Base-by-base conservation (phyloP, 30 jellyfish, hydroid and myxozoan genomes). In the Hydractinia symbiolongicarpus region DNA sequence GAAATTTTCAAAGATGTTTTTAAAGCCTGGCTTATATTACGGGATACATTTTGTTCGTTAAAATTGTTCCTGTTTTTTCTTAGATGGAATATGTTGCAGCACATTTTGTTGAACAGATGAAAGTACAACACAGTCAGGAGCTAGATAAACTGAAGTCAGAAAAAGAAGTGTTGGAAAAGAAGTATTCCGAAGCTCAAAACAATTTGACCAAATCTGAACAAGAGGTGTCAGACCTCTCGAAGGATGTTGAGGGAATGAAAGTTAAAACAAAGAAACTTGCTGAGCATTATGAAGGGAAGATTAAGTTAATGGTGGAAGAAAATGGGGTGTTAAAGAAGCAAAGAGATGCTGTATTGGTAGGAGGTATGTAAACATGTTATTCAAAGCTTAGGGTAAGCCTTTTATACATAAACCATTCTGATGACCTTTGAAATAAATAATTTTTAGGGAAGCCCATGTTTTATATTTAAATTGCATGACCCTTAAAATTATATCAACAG, bases 271-370 rank as follows among this genome's bases (percentile, higher is more conserved):
- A 64, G 40, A 64, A 64, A 51, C 40, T 64, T 44, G 74, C 74
- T 64, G 74, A 64, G 8, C 9, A 64, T 13, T 64, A 64, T 4
- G 74, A 64, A 64, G 74, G 40, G 74, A 64, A 64, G 40, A 44
- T 64, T 7, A 44, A 13, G 8, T 13, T 64, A 6, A 51, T 64
- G 19, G 74, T n/a, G 40, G 74, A 64, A 64, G 74, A 64, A 64
- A 64, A 64, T 51, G 40, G 16, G 40, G 74, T 51, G 7, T 7
- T 64, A 7, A 64, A 64, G 74, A 64, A 64, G 74, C 74, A 64
- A 7, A 64, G 40, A 64, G 74, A 64, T 64, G 74, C 74, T 13
- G 19, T 64, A 13, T 64, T 64, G 17, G 40, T 44, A 64, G 74
- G 74, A 64, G 74, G 74, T 64, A 64, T 7, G 44, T 30, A 30